Evolutionary conservation across 1,140 invertebrate species (phyloP).

Genomic region (Agraylea sexmaculata): DNA sequence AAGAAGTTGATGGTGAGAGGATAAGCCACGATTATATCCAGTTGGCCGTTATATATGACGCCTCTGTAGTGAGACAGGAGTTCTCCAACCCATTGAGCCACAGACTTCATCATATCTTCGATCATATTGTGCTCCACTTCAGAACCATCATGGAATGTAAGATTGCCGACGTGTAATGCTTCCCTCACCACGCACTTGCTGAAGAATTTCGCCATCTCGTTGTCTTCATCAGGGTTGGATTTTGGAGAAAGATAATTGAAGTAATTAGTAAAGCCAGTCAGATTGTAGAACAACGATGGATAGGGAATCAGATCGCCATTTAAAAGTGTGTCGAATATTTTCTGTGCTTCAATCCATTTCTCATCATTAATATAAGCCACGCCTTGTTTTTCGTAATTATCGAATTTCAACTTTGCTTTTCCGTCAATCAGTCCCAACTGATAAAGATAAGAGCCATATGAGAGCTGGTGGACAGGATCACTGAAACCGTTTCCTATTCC

Average conservation of each 20-base stretch:
- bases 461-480: slow-evolving; percentile 67
- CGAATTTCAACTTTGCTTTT: slow-evolving; percentile 48
- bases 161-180: slow-evolving; percentile 73
- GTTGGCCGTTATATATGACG: slow-evolving; percentile 68
- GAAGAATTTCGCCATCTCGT: slow-evolving; percentile 41
- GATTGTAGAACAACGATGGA: slow-evolving; percentile 60
- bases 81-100: slow-evolving; percentile 61
- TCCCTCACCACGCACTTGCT: slow-evolving; percentile 47
- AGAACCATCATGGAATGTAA: slow-evolving; percentile 48
- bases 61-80: slow-evolving; percentile 56
- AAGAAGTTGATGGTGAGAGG: slow-evolving; percentile 65
- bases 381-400: slow-evolving; percentile 44
- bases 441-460: slow-evolving; percentile 73
- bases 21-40: slow-evolving; percentile 78
- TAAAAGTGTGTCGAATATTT: slow-evolving; percentile 58
- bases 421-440: slow-evolving; percentile 67
- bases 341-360: slow-evolving; percentile 52
- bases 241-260: slow-evolving; percentile 64
- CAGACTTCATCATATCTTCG: slow-evolving; percentile 71
- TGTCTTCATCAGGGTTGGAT: slow-evolving; percentile 29
- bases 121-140: slow-evolving; percentile 57
- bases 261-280: slow-evolving; percentile 66
- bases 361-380: slow-evolving; percentile 45
- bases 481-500: slow-evolving; percentile 78
- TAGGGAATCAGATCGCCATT: slow-evolving; percentile 53